A percentile compares a stretch with the other conserved stretches of the same genome.
These are phyloP conservation scores for Aethes cnicana DNA, from an alignment of 2,888 invertebrate species.

Conservation along the genomic window DNA sequence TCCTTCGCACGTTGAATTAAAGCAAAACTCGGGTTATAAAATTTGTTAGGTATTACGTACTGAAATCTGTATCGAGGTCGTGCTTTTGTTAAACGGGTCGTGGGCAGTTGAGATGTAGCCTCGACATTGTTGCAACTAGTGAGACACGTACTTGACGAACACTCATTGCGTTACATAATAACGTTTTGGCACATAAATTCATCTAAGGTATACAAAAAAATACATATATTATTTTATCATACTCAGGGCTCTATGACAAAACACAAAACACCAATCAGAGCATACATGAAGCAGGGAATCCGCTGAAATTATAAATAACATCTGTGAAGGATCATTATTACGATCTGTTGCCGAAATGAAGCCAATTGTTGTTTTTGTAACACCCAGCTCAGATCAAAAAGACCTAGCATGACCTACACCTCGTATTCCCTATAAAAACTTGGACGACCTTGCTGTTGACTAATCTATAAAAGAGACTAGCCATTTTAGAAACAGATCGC, in stretches of 20 bases:
- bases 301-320: conserved; percentile 55
- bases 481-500: conserved; percentile 82
- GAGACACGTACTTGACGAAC: conserved; percentile 66
- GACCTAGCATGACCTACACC: conserved; percentile 47
- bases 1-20: conserved; percentile 2
- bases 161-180: conserved; percentile 80
- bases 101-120: conserved; percentile 62
- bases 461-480: conserved; percentile 56
- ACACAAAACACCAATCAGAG: conserved; percentile 64
- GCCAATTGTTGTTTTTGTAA: conserved; percentile 68
- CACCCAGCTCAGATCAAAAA: conserved; percentile 80
- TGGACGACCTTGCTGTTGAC: conserved; percentile 36
- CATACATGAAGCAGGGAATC: conserved; percentile 66
- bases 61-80: conserved; percentile 61
- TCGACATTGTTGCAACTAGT: conserved; percentile 71
- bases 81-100: conserved; percentile 70
- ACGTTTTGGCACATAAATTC: conserved; percentile 79
- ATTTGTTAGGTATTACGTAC: conserved; percentile 34
- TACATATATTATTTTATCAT: conserved; percentile 51
- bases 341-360: conserved; percentile 82
- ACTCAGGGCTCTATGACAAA: conserved; percentile 61
- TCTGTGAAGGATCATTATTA: conserved; percentile 58
- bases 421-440: conserved; percentile 27
- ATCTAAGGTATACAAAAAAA: conserved; percentile 65
- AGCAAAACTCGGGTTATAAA: conserved; percentile 7